Base-by-base conservation (phyloP, 2,888 invertebrate species). In the Agrotis exclamationis region DNA sequence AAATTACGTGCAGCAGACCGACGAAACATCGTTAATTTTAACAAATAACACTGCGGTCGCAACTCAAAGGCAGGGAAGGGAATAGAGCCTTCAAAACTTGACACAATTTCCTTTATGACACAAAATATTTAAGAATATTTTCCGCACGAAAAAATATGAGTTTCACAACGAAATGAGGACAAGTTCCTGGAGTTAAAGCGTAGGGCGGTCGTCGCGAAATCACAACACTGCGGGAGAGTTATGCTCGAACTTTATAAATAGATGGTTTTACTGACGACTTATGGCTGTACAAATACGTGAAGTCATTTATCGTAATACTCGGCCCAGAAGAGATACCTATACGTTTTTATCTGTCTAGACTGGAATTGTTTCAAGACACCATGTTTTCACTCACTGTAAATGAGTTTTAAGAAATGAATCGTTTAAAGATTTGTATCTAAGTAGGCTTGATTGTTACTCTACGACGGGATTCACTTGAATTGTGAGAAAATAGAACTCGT, bases 151-250 rank as follows among this genome's bases (percentile, higher is more conserved):
- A 64, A 73, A 68, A 66, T 50, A 67, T 64, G 62, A 65, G 59
- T 70, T 76, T 62, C 11, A 45, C 20, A 50, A 62, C 28, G 63
- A 73, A 74, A 77, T 54, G 62, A 51, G 59, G 47, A 44, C 58
- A 80, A 82, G 74, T 80, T 80, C 73, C 67, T 67, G 24, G 20
- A 70, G 74, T 75, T 76, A 63, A 22, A 58, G 39, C 24, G 64
- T 63, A 71, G 74, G 69, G 69, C 74, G 85, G 85, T 72, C 85
- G 87, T 91, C 91, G 93, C 93, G 87, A 93, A 94, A 93, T 91
- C 91, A 89, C 85, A 90, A 86, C 93, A 82, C 86, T 81, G 94
- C 91, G 93, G 94, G 94, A 92, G 94, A 91, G 87, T 86, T 82
- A 80, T 39, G 39, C 86, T 82, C 82, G 82, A 74, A 80, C 66